A percentile compares a stretch with the other conserved stretches of the same genome.
phyloP scores from a whole-genome alignment of 2,888 invertebrate species.

The Drosophila dives region DNA sequence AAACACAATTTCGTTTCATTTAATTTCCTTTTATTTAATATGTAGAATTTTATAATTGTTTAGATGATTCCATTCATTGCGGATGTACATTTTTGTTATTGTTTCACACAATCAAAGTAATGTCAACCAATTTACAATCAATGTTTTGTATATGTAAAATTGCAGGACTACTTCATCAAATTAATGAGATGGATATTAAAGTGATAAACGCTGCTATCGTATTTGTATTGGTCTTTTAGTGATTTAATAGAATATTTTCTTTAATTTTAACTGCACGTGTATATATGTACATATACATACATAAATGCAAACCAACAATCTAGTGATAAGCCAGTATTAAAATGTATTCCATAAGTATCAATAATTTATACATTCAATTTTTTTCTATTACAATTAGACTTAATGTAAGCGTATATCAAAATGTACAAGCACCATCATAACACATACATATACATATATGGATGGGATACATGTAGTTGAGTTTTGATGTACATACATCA shows the following conservation, averaged over 20 bases:
- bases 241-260: conserved; percentile 60
- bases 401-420: conserved; percentile 54
- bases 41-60: neutral
- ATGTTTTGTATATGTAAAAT: conserved; percentile 74
- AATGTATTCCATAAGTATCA: conserved; percentile 34
- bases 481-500: conserved; percentile 22
- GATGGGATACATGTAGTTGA: conserved; percentile 23
- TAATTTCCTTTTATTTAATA: neutral
- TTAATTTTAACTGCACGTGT: conserved; percentile 69
- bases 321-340: conserved; percentile 39
- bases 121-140: conserved; percentile 55
- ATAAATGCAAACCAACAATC: conserved; percentile 2
- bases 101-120: conserved; percentile 21
- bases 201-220: conserved; percentile 77
- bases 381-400: conserved; percentile 36
- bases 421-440: conserved; percentile 28
- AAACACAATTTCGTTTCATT: neutral
- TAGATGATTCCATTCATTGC: neutral
- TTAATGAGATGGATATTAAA: conserved; percentile 85
- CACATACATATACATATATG: neutral
- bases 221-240: conserved; percentile 80
- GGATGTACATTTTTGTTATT: conserved; percentile 1
- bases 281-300: conserved; percentile 28
- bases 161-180: conserved; percentile 85
- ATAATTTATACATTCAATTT: conserved; percentile 33